phyloP scores from a whole-genome alignment of 2,113 vertebrate genomes.

The Xenopus borealis region DNA sequence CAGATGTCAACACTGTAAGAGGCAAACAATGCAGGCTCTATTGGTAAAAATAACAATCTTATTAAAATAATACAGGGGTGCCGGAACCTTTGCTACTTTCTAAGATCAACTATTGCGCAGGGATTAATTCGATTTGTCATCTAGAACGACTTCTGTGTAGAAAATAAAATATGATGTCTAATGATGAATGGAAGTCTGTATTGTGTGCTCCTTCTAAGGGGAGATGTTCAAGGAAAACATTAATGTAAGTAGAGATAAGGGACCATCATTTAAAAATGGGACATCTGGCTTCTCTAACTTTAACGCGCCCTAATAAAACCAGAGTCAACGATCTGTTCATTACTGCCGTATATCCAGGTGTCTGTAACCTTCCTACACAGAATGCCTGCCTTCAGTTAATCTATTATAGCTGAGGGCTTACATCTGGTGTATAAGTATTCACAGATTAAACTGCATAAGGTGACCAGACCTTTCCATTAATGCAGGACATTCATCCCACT shows the following conservation, averaged over 20 bases:
- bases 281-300: not conserved
- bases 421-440: no score
- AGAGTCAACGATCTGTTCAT: slow-evolving; percentile 5
- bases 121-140: no score
- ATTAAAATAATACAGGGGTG: not conserved
- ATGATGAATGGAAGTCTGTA: no score
- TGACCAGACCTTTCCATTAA: not conserved
- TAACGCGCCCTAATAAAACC: slow-evolving; percentile 5
- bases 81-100: not conserved
- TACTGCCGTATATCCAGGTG: slow-evolving; percentile 7
- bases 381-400: not conserved
- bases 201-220: no score
- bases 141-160: no score
- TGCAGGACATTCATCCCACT: not conserved
- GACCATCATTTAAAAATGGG: not conserved
- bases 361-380: not conserved
- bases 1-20: not conserved
- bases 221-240: no score
- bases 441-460: no score
- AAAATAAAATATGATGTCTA: no score
- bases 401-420: not conserved
- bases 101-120: no score
- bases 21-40: not conserved
- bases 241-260: not conserved
- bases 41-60: not conserved